Conservation (phyloP, 2,797 vertebrate species). For the Gephyroberyx darwinii region DNA sequence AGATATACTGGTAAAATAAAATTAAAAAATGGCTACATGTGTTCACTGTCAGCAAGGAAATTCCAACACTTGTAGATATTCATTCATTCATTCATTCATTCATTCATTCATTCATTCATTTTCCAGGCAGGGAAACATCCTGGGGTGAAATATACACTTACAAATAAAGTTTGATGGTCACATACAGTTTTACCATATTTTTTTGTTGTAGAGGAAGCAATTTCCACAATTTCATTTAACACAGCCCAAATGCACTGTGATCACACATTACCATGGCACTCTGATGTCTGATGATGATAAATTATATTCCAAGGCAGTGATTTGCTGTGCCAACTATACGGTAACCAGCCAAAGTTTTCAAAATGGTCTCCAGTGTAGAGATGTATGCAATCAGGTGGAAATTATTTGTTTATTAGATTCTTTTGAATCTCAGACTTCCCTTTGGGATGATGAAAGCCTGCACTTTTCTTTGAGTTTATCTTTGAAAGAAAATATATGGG, state of each 20-base stretch:
- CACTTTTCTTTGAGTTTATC: conserved; percentile 74
- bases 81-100: no score
- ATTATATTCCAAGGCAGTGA: conserved; percentile 46
- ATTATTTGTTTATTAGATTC: conserved; percentile 64
- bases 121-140: no score
- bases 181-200: no score
- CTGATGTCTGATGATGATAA: conserved; percentile 18
- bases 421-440: conserved; percentile 50
- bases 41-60: conserved; percentile 15
- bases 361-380: conserved; percentile 39
- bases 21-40: conserved; percentile 7
- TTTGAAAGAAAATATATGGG: conserved; percentile 75
- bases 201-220: not conserved
- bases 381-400: conserved; percentile 49
- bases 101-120: no score
- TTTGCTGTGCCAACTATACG: conserved; percentile 35
- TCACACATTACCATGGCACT: conserved; percentile 21
- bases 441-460: conserved; percentile 66
- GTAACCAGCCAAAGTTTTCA: conserved; percentile 31
- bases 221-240: not conserved
- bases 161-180: no score
- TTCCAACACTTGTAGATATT: conserved; percentile 8
- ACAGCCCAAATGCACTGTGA: not conserved
- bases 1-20: not conserved
- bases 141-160: no score